Evolutionary conservation across 2,113 vertebrate species (phyloP), one percentile per base, ranked within the genome.

Genomic region (Mionectes macconnelli): DNA sequence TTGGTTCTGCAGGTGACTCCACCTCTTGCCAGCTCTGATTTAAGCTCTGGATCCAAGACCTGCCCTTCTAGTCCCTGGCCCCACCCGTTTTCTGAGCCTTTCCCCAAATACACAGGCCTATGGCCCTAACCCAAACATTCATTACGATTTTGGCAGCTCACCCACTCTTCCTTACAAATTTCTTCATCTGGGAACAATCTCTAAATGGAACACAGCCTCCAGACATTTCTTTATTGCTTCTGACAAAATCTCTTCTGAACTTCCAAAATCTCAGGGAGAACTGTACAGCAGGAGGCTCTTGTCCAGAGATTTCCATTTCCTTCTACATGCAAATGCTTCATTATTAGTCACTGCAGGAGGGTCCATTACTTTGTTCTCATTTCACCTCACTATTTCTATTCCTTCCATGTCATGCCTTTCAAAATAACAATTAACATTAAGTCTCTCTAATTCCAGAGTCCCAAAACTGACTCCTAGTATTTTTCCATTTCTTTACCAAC

Each of bases 151-250:
- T 95, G 92, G 94, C 92, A 96, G 81, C 77, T 89, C 47, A 89
- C 56, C 31, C 52, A 74, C 47, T 85, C 84, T 67, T 95, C 63
- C 82, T 85, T 85, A 94, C 87, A 96, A 94, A 90, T 68, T 83
- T 89, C 87, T 94, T 93, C 91, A 94, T 94, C 89, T 96, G 81
- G 81, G 91, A 96, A 82, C 77, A 63, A 49, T 92, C 24, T 79
- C 60, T 85, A 89, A 93, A 91, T 23, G 50, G 63, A 93, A 78
- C 53, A 89, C 15, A 85, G 81, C 74, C 89, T 85, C 70, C 70
- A 95, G 87, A 89, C 55, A 85, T 57, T 57, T 91, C 83, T 33
- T 87, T 79, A 82, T 35, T 76, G 84, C 39, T 7, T 89, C 49
- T 87, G 53, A 89, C 53, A 94, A 96, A 87, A 89, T 76, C 21